Conservation (phyloP, 2,888 invertebrate species). For the Iphiclides podalirius region DNA sequence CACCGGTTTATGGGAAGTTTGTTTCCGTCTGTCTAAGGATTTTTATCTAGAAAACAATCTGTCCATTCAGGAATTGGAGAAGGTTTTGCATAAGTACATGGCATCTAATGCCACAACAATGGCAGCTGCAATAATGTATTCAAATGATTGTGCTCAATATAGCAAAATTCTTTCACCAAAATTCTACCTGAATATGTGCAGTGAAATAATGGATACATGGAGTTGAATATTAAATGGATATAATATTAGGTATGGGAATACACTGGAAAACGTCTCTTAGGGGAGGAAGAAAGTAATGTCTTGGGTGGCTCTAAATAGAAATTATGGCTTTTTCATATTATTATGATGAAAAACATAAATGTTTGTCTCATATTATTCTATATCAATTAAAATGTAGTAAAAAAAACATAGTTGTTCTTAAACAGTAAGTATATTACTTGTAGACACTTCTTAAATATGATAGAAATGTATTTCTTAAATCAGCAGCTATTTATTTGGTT, state of each 20-base stretch:
- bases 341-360: too few species aligned
- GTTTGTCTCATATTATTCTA: too few species aligned
- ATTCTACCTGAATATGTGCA: slow-evolving; percentile 73
- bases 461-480: neutral
- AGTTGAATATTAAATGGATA: slow-evolving; percentile 45
- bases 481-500: neutral
- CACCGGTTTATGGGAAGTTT: slow-evolving; percentile 61
- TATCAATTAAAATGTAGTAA: too few species aligned
- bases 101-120: slow-evolving; percentile 65
- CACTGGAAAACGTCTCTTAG: too few species aligned
- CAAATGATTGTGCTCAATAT: slow-evolving; percentile 67
- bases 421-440: too few species aligned
- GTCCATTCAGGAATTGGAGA: slow-evolving; percentile 73
- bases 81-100: slow-evolving; percentile 77
- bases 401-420: neutral
- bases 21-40: slow-evolving; percentile 61
- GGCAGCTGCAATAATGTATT: slow-evolving; percentile 72
- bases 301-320: neutral
- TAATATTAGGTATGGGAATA: too few species aligned
- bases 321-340: too few species aligned
- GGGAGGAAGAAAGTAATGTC: neutral
- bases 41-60: slow-evolving; percentile 63
- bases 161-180: slow-evolving; percentile 67
- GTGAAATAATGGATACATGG: slow-evolving; percentile 71
- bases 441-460: neutral